A percentile compares a stretch with the other conserved stretches of the same genome.
Conservation (phyloP, 1,140 invertebrate genomes). For the Drosophila tsacasi region DNA sequence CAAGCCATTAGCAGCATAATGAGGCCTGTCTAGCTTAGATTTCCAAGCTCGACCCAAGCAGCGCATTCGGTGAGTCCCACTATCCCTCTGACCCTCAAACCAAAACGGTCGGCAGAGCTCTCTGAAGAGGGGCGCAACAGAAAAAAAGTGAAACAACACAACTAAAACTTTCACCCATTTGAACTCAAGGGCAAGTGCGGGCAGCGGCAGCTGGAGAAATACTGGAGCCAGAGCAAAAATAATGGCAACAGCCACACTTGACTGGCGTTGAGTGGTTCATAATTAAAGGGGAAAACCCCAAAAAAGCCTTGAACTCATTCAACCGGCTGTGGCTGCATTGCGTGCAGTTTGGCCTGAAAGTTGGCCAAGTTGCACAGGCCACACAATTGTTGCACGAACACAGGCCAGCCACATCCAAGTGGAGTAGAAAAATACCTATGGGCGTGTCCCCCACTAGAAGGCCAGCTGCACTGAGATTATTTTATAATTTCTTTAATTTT, state of each 20-base stretch:
- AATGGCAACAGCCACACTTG: conserved; percentile 69
- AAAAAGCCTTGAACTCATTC: conserved; percentile 73
- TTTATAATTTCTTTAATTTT: conserved; percentile 15
- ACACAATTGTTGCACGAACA: conserved; percentile 79
- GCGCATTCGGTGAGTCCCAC: conserved; percentile 30
- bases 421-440: conserved; percentile 63
- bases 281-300: conserved; percentile 62
- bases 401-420: conserved; percentile 53
- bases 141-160: conserved; percentile 40
- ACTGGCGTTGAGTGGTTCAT: conserved; percentile 69
- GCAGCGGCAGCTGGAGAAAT: conserved; percentile 43
- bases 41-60: conserved; percentile 41
- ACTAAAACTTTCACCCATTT: conserved; percentile 60
- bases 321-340: conserved; percentile 63
- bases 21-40: conserved; percentile 70
- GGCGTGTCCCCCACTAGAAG: conserved; percentile 36
- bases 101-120: conserved; percentile 11
- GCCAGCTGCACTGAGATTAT: conserved; percentile 24
- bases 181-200: conserved; percentile 48
- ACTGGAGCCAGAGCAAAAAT: conserved; percentile 30
- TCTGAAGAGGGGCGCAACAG: neutral
- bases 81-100: conserved; percentile 32
- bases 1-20: conserved; percentile 81
- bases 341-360: conserved; percentile 59
- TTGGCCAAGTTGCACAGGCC: conserved; percentile 67